These are phyloP conservation scores for Trachemys scripta DNA, from an alignment of 2,113 vertebrate genomes.

Conservation along the genomic window DNA sequence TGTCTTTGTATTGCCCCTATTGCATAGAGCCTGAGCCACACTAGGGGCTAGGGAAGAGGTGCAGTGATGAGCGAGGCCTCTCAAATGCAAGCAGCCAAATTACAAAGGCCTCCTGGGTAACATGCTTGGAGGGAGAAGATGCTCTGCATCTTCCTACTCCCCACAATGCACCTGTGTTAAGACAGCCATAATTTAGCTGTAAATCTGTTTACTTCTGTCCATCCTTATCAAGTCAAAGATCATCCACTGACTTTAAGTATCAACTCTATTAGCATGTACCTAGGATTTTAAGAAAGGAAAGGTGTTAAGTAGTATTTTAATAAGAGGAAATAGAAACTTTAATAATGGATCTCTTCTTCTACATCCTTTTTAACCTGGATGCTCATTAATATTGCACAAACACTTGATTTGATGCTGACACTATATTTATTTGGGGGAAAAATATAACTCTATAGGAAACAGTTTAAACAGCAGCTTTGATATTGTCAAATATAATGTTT, in stretches of 20 bases:
- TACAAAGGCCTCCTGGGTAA: background rate
- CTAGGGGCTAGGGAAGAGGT: background rate
- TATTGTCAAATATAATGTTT: slow-evolving; percentile 6
- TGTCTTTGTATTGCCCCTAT: background rate
- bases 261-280: background rate
- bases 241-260: slow-evolving; percentile 16
- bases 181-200: background rate
- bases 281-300: slow-evolving; percentile 37
- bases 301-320: slow-evolving; percentile 1
- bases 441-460: background rate
- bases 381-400: background rate
- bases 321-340: background rate
- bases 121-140: background rate
- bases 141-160: background rate
- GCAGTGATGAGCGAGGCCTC: background rate
- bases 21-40: background rate
- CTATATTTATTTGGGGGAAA: background rate
- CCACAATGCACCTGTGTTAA: background rate
- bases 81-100: background rate
- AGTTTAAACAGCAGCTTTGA: slow-evolving; percentile 16
- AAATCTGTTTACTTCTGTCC: slow-evolving; percentile 23
- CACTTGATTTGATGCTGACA: background rate
- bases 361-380: slow-evolving; percentile 10
- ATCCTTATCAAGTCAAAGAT: slow-evolving; percentile 23
- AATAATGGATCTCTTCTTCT: slow-evolving; percentile 10